Conservation (phyloP, 2,797 vertebrate species). For the Myotis findleyi region DNA sequence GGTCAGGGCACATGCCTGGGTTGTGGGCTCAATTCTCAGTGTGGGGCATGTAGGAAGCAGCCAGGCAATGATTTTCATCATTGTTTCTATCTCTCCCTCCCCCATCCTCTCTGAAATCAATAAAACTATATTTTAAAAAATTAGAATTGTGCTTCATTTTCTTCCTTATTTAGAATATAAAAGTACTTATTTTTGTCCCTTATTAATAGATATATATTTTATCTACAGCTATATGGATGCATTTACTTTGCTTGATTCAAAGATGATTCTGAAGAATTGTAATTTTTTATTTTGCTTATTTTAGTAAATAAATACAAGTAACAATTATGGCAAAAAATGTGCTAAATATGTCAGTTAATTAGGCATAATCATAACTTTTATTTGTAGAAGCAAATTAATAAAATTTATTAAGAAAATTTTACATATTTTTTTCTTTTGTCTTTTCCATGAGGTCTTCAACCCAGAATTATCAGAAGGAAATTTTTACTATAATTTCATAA, state of each 20-base stretch:
- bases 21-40: too few relatives aligned
- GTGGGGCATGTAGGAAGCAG: too few relatives aligned
- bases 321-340: neutral
- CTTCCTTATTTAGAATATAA: slow-evolving; percentile 20
- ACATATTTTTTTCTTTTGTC: neutral
- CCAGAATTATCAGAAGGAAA: neutral
- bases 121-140: too few relatives aligned
- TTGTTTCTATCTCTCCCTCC: too few relatives aligned
- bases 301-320: neutral
- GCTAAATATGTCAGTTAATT: slow-evolving; percentile 18
- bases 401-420: neutral
- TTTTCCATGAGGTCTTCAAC: neutral
- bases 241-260: slow-evolving; percentile 52
- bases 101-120: too few relatives aligned
- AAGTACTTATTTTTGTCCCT: neutral
- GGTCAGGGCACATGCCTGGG: too few relatives aligned
- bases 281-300: slow-evolving; percentile 37
- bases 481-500: slow-evolving; percentile 6
- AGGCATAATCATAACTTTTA: slow-evolving; percentile 11
- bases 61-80: too few relatives aligned
- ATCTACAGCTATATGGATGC: neutral
- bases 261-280: slow-evolving; percentile 46
- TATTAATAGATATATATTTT: neutral
- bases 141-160: neutral
- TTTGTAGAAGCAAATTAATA: slow-evolving; percentile 10